Evolutionary conservation across 2,797 vertebrate genomes (phyloP), one percentile per base, ranked within the genome.

Genomic region (Gymnothorax javanicus): DNA sequence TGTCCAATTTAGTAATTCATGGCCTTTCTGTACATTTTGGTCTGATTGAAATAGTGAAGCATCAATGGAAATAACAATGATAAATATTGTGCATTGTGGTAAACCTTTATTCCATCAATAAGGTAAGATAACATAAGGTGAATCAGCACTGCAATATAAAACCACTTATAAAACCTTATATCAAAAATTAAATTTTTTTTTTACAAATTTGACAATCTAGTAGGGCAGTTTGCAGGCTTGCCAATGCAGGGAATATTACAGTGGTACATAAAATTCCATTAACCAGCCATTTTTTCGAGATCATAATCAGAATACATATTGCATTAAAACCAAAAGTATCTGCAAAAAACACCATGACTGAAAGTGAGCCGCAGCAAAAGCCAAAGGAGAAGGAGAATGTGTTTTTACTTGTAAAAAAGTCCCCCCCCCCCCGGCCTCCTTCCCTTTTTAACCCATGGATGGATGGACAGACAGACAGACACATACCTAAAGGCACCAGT

Each of bases 61-160:
- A 52, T 52, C 73, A 52, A 77, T 52, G 43, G 33, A 77, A 77
- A 77, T 77, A 15, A 7, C 15, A 13, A 77, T 23, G 73, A 5
- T 52, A 12, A 77, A 77, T 50, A 50, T 77, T 75, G 25, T 27
- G 0, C 27, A 4, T 33, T 17, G 27, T 0, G 7, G 33, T 43
- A 77, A 77, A 77, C 15, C 73, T 43, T 7, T 77, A 50, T 17
- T 77, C 33, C 73, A 77, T 77, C 73, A 50, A 50, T 77, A 77
- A 77, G 73, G 43, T 50, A 77, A 50, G 73, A 27, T 50, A 77
- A 77, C 73, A 52, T 15, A 50, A 50, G 73, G 71, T 75, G 71
- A 75, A 77, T 50, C 5, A 17, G 43, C 33, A 50, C 43, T 52
- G 15, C 43, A 50, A 77, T 50, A 20, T 50, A 77, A 52, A 15